phyloP scores from a whole-genome alignment of 1,140 invertebrate genomes.

The Caenorhabditis elegans region DNA sequence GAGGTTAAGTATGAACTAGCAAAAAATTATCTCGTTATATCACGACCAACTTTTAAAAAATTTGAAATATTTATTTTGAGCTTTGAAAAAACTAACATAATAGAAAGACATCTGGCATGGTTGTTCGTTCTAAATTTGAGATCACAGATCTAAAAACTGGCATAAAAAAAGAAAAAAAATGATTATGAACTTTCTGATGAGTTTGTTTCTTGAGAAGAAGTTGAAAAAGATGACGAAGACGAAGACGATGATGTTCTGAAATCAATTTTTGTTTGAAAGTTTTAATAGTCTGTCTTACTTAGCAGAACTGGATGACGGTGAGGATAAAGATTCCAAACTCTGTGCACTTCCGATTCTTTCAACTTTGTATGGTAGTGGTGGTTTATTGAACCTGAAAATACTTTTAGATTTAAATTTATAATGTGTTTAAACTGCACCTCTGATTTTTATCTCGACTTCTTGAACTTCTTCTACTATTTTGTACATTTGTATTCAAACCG shows the following conservation, averaged over 20 bases:
- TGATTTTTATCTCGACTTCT: background rate
- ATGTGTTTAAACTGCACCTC: too few relatives aligned
- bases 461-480: background rate
- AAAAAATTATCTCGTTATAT: too few relatives aligned
- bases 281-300: background rate
- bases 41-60: too few relatives aligned
- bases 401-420: too few relatives aligned
- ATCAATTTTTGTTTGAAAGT: background rate
- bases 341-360: background rate
- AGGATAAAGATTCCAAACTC: background rate
- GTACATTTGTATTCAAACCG: background rate
- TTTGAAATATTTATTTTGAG: too few relatives aligned
- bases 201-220: background rate
- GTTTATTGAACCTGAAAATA: background rate
- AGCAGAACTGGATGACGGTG: background rate
- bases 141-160: background rate
- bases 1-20: too few relatives aligned
- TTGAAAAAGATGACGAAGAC: background rate
- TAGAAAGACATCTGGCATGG: too few relatives aligned
- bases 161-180: background rate
- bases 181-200: background rate
- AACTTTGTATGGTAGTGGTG: background rate
- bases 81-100: too few relatives aligned
- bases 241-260: constrained; percentile 14
- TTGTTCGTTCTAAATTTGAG: background rate